Conservation (phyloP, 23 tunicate genomes). For the Halocynthia roretzi region DNA sequence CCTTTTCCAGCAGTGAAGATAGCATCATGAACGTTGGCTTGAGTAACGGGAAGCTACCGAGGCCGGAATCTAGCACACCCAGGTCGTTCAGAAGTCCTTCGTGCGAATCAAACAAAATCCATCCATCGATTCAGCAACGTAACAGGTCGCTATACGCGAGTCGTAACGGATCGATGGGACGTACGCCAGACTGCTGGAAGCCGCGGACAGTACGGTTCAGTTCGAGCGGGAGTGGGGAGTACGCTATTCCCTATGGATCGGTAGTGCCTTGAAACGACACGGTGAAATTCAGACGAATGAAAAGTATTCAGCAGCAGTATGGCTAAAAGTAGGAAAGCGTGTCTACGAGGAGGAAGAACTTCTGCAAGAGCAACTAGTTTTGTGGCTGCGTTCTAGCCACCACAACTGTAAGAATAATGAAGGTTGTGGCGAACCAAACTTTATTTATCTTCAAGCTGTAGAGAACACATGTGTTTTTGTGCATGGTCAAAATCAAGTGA, state of each 20-base stretch:
- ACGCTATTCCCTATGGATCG: conserved; percentile 12
- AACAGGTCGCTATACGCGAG: background rate
- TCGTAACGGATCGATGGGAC: background rate
- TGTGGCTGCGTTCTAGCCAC: too few species aligned
- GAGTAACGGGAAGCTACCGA: background rate
- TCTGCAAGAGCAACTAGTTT: too few species aligned
- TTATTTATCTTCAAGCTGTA: too few species aligned
- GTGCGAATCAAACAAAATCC: background rate
- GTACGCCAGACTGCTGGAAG: background rate
- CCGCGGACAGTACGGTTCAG: conserved; percentile 5
- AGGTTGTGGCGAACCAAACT: too few species aligned
- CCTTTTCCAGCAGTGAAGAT: background rate
- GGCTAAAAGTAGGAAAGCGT: too few species aligned
- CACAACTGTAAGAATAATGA: too few species aligned
- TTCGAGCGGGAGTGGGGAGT: conserved; percentile 4
- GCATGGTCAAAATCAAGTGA: too few species aligned
- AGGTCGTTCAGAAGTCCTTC: background rate
- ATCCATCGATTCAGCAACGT: background rate
- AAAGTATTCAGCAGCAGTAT: too few species aligned
- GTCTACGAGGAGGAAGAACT: too few species aligned
- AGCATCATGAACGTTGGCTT: background rate
- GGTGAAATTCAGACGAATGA: too few species aligned
- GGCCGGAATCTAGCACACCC: background rate
- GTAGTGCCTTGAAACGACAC: conserved; percentile 1
- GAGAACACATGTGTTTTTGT: too few species aligned